These are phyloP conservation scores for Polypterus senegalus DNA, from an alignment of 2,113 vertebrate genomes.

Conservation along the genomic window DNA sequence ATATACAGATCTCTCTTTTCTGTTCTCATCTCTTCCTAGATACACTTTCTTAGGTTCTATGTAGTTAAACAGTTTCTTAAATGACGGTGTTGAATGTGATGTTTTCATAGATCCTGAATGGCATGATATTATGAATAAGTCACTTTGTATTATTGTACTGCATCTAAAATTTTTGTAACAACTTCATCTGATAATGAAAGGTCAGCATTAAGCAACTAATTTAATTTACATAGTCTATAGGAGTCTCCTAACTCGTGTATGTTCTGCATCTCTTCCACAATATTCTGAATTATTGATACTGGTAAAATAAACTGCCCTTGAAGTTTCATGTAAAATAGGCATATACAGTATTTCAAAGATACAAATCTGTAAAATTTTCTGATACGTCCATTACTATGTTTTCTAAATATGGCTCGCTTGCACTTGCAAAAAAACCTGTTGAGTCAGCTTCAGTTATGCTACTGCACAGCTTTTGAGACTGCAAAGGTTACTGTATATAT, in stretches of 20 bases:
- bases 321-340: conserved; percentile 25
- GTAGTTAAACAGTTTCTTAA: no score
- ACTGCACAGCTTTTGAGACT: conserved; percentile 9
- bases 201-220: conserved; percentile 16
- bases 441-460: not conserved
- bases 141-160: conserved; percentile 17
- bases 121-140: conserved; percentile 19
- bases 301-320: conserved; percentile 24
- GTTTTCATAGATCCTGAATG: conserved; percentile 19
- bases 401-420: not conserved
- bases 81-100: conserved; percentile 8
- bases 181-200: conserved; percentile 21
- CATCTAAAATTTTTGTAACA: conserved; percentile 17
- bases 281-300: conserved; percentile 27
- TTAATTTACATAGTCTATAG: conserved; percentile 22
- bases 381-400: conserved; percentile 10
- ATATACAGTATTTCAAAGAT: conserved; percentile 22
- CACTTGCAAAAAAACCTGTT: conserved; percentile 5
- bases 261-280: conserved; percentile 25
- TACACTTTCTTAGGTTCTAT: conserved; percentile 14
- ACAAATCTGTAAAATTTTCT: conserved; percentile 17
- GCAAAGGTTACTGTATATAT: conserved; percentile 4
- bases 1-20: conserved; percentile 17
- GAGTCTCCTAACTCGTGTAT: conserved; percentile 24
- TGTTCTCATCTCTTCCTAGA: conserved; percentile 14